Evolutionary conservation across 2,113 vertebrate genomes (phyloP).

Genomic region (Channa argus): DNA sequence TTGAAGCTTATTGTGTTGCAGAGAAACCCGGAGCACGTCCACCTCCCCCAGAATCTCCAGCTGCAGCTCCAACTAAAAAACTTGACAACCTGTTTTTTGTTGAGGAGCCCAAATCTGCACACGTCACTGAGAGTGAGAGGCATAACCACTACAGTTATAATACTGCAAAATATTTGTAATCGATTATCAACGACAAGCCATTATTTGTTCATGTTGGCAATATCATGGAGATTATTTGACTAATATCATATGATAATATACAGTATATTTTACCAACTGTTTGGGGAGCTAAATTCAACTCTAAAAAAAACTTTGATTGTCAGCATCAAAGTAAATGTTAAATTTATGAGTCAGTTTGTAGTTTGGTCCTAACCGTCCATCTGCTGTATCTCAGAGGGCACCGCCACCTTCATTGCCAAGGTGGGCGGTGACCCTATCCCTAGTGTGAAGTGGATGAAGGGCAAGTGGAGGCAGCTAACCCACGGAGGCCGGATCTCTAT

Average conservation of each 20-base stretch:
- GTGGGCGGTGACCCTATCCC: slow-evolving; percentile 98
- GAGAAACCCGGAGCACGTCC: slow-evolving; percentile 84
- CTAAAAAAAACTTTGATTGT: too few species aligned
- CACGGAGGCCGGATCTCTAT: slow-evolving; percentile 93
- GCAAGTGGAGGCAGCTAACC: slow-evolving; percentile 97
- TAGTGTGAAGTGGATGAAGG: slow-evolving; percentile 98
- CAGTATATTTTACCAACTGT: too few species aligned
- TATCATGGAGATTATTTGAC: too few species aligned
- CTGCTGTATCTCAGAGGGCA: slow-evolving; percentile 83
- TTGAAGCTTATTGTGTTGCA: slow-evolving; percentile 70
- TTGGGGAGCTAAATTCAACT: too few species aligned
- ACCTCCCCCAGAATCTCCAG: slow-evolving; percentile 63
- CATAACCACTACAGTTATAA: too few species aligned
- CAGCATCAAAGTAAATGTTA: too few species aligned
- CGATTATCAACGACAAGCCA: too few species aligned
- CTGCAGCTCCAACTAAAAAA: slow-evolving; percentile 83
- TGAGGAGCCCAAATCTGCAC: slow-evolving; percentile 89
- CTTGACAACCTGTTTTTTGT: slow-evolving; percentile 94
- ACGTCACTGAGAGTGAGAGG: slow-evolving; percentile 92
- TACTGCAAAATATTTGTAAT: too few species aligned
- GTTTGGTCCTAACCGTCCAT: background rate
- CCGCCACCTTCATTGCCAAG: slow-evolving; percentile 95
- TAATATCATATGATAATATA: too few species aligned
- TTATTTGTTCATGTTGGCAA: too few species aligned
- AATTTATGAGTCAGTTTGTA: too few species aligned